A percentile compares a stretch with the other conserved stretches of the same genome.
phyloP scores from a whole-genome alignment of 2,113 vertebrate genomes.

The Carettochelys insculpta region DNA sequence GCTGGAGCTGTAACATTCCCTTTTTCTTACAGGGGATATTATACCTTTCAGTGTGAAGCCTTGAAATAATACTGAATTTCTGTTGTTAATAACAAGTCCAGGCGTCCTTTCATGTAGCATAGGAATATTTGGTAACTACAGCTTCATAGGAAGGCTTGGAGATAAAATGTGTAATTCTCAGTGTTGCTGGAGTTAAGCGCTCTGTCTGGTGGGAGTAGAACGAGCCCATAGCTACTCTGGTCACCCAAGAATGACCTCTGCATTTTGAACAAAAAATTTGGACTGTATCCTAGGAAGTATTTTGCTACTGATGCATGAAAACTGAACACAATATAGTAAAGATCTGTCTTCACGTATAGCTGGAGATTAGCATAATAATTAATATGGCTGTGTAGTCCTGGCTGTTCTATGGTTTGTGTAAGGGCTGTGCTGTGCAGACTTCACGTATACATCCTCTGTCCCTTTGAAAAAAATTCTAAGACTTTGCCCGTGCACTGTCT shows the following conservation, averaged over 20 bases:
- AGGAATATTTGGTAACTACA: background rate
- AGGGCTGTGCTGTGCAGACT: background rate
- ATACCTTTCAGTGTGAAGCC: background rate
- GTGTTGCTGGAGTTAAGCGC: background rate
- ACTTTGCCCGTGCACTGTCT: background rate
- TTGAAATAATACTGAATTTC: constrained; percentile 40
- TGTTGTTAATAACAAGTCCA: constrained; percentile 25
- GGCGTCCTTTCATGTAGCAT: background rate
- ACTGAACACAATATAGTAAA: constrained; percentile 24
- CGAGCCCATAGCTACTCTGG: constrained; percentile 38
- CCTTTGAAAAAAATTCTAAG: background rate
- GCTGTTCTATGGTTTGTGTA: background rate
- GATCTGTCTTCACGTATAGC: background rate
- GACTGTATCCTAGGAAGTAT: constrained; percentile 42
- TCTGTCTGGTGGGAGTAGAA: constrained; percentile 8
- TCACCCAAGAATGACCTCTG: constrained; percentile 57
- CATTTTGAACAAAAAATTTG: constrained; percentile 38
- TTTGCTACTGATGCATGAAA: constrained; percentile 48
- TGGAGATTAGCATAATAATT: background rate
- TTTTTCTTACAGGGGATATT: background rate
- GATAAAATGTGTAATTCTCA: constrained; percentile 33
- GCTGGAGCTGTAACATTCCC: background rate
- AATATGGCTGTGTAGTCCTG: background rate
- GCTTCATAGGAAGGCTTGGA: background rate
- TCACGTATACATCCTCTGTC: background rate